Conservation (phyloP, 2,888 invertebrate genomes). For the Blastobasis lacticolella region DNA sequence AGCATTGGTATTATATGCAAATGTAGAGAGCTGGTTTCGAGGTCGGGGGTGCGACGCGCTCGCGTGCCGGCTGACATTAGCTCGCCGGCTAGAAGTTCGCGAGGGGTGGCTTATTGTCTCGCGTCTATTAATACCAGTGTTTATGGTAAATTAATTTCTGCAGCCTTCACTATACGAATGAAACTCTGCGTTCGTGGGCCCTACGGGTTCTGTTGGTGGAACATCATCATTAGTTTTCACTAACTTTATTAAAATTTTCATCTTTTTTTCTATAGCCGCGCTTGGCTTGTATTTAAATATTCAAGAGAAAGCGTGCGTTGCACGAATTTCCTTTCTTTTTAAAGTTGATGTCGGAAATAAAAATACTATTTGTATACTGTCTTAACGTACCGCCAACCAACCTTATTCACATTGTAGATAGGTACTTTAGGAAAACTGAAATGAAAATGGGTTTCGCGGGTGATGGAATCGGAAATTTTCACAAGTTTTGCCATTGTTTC, state of each 20-base stretch:
- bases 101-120: constrained; percentile 67
- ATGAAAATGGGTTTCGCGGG: constrained; percentile 6
- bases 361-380: too few relatives aligned
- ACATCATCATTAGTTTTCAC: too few relatives aligned
- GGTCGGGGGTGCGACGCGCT: constrained; percentile 48
- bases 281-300: too few relatives aligned
- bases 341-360: too few relatives aligned
- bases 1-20: constrained; percentile 39
- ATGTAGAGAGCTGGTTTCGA: constrained; percentile 37
- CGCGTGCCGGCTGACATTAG: constrained; percentile 63
- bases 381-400: too few relatives aligned
- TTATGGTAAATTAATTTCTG: constrained; percentile 60
- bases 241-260: too few relatives aligned
- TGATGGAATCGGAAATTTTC: constrained; percentile 45
- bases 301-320: too few relatives aligned
- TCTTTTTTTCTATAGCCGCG: too few relatives aligned
- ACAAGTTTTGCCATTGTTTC: constrained; percentile 62
- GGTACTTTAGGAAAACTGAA: too few relatives aligned
- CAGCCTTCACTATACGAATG: constrained; percentile 20
- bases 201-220: too few relatives aligned
- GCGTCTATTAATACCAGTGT: constrained; percentile 63
- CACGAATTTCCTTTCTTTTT: too few relatives aligned
- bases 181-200: constrained; percentile 17
- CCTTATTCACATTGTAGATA: too few relatives aligned
- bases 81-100: constrained; percentile 48